Base-by-base conservation (phyloP, 2,113 vertebrate species). In the Numenius arquata region DNA sequence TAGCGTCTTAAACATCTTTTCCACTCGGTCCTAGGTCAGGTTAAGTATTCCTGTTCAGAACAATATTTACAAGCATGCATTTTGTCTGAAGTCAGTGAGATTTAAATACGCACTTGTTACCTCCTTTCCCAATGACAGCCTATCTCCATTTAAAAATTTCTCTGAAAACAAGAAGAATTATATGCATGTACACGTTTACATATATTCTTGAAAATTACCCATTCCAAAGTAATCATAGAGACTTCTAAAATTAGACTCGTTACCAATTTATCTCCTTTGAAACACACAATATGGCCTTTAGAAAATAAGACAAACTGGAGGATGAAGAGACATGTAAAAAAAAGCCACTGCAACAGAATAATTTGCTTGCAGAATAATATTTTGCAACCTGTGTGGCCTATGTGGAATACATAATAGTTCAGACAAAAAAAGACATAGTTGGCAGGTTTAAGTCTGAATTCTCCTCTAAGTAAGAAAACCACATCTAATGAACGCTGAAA, bases 341-440 rank as follows among this genome's bases (percentile, higher is more conserved):
- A 52, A 90, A 47, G 10, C 18, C 82, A 84, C 58, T 45, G 86
- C 48, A 96, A 92, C 36, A 72, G 83, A 93, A 90, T 87, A 87
- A 94, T 92, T 89, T 94, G 67, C 80, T 94, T 72, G 80, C 65
- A 80, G 82, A 96, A 94, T 90, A 96, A 47, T 94, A 93, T 91
- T 95, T 89, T 88, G 67, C 85, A 97, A 90, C 70, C 76, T 75
- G 70, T n/a, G 77, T 70, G 76, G 63, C 70, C 81, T 94, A 75
- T 0, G 1, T 56, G 53, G 92, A 95, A 96, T 89, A 86, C 36
- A 75, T 82, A 92, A 95, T 45, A n/a, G 22, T 53, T 82, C 34
- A 84, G 73, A 66, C 89, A 34, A n/a, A 52, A 55, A 82, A 92
- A 76, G 43, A 27, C 38, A 27, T 5, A 68, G 86, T 43, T 93